These are phyloP conservation scores for Melanostoma scalare DNA, from an alignment of 2,888 invertebrate genomes.

Conservation along the genomic window DNA sequence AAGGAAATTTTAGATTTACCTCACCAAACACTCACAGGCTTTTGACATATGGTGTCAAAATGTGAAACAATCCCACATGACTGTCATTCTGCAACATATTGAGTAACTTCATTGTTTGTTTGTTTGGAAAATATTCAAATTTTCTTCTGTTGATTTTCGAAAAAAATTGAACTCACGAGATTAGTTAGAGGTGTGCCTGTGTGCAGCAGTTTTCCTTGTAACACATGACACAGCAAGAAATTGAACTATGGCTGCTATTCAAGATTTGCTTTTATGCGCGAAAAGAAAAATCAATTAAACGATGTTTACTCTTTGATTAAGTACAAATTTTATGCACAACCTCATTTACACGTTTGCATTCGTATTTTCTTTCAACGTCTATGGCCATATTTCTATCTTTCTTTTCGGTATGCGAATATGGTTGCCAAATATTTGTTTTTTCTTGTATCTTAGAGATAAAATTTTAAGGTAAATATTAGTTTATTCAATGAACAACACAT, in stretches of 20 bases:
- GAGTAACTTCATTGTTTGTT: slow-evolving; percentile 28
- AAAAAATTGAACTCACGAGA: too few species aligned
- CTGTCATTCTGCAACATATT: slow-evolving; percentile 27
- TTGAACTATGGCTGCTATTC: too few species aligned
- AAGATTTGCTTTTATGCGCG: too few species aligned
- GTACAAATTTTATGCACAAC: slow-evolving; percentile 41
- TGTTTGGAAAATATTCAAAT: background rate
- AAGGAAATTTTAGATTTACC: background rate
- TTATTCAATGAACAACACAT: slow-evolving; percentile 48
- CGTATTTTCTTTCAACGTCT: slow-evolving; percentile 23
- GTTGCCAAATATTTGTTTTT: slow-evolving; percentile 38
- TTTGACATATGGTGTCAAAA: slow-evolving; percentile 40
- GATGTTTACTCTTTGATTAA: slow-evolving; percentile 50
- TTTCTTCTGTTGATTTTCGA: background rate
- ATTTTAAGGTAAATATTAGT: slow-evolving; percentile 58
- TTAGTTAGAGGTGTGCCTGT: background rate
- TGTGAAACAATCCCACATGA: slow-evolving; percentile 39
- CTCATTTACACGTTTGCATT: slow-evolving; percentile 1
- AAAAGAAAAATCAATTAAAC: slow-evolving; percentile 39
- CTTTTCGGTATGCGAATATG: slow-evolving; percentile 32
- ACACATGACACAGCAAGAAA: slow-evolving; percentile 30
- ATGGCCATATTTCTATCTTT: background rate
- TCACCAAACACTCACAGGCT: background rate
- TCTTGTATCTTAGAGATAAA: slow-evolving; percentile 39
- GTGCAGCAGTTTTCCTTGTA: slow-evolving; percentile 45